Base-by-base conservation (phyloP, 2,888 invertebrate genomes). In the Tipula lateralis region DNA sequence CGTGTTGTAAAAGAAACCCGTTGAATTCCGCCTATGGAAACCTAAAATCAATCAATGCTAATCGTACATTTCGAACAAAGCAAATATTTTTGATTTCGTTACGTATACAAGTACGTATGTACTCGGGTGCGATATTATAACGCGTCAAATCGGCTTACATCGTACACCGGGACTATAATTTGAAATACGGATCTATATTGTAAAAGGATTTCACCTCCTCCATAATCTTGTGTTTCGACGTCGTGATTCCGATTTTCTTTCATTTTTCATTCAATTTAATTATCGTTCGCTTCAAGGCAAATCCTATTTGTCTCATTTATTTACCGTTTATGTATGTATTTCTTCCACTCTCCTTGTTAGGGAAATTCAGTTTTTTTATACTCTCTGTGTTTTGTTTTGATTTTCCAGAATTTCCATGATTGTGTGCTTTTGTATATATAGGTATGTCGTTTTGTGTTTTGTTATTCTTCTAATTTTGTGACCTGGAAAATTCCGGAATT, bases 271-370 rank as follows among this genome's bases (percentile, higher is more conserved):
- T 66, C 7, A 66, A 66, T 66, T 66, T 66, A 66, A 66, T 66
- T 66, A 66, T 66, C 24, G 24, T 66, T 24, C 24, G 66, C 24
- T 66, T 66, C 66, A 3, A 9, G 66, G 24, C 24, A 66, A 66
- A 66, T 66, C 66, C 66, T 66, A 66, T 66, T 66, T 66, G 66
- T 24, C 66, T 24, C 66, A 24, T 66, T 66, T 66, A 66, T 66
- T 66, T 66, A 66, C 66, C 66, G 24, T 66, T 66, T 66, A 4
- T 24, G n/a, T n/a, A n/a, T n/a, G n/a, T n/a, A n/a, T 7, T 66
- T 9, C 7, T 66, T 66, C 9, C 19, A 24, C 9, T 66, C 12
- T 3, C 6, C n/a, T 44, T n/a, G 24, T 12, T 24, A 66, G 19
- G 66, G 12, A 66, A 66, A 66, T 66, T 19, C 13, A 3, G 39